Conservation (phyloP, 2,113 vertebrate species). For the Aegithalos caudatus region DNA sequence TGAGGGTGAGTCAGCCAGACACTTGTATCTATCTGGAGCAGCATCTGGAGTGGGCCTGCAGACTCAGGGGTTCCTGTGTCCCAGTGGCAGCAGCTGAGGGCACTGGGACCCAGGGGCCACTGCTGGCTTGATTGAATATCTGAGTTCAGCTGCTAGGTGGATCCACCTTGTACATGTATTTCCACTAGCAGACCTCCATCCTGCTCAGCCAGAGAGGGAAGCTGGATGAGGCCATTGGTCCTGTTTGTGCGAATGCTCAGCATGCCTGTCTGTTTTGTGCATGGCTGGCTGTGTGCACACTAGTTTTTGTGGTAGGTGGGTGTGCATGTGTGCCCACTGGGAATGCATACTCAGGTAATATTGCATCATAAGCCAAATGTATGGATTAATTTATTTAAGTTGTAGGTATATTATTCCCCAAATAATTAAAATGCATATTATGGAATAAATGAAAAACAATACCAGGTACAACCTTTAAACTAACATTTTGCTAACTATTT, state of each 20-base stretch:
- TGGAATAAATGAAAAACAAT: not conserved
- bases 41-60: not conserved
- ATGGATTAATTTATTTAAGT: not conserved
- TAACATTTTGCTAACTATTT: not conserved
- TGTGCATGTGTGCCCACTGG: not conserved
- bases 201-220: not conserved
- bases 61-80: fast-evolving
- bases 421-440: not conserved
- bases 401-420: not conserved
- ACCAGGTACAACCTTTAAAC: not conserved
- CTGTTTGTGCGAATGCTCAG: not conserved
- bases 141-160: not conserved
- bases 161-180: not conserved
- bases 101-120: not conserved
- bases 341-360: not conserved
- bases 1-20: not conserved
- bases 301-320: not conserved
- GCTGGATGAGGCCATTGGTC: not conserved
- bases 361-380: not conserved
- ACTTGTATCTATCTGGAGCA: not conserved
- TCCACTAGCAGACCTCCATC: not conserved
- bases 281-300: fast-evolving
- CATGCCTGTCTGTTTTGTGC: not conserved
- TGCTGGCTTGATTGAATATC: fast-evolving
- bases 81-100: not conserved